Evolutionary conservation across 2,113 vertebrate species (phyloP), one percentile per base, ranked within the genome.

Genomic region (Platysteira castanea): DNA sequence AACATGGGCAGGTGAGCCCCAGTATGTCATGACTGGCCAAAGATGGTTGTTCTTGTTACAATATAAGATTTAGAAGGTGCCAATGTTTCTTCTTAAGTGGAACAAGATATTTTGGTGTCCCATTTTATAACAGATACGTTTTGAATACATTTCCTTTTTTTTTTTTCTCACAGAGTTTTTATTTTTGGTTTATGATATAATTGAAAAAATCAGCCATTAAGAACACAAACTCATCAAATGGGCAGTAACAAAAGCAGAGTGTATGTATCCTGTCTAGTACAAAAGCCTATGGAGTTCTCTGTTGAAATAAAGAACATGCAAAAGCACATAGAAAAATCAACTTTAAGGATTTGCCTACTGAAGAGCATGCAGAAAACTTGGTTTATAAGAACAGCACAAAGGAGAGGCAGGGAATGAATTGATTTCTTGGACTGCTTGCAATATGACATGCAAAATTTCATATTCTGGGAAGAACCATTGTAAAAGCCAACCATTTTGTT

Each of bases 211-310:
- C 23, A 78, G 67, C 69, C 96, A 75, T 92, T 71, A 84, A 94
- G 89, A 95, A 94, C 31, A 70, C n/a, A 81, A 65, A 67, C 83
- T 90, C 93, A 93, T 97, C 90, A 95, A 87, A 96, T 35, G 61
- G 82, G 54, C 87, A 91, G 69, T 79, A 90, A 94, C 79, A 96
- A 95, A 65, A 95, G 69, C 95, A 88, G 97, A 94, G 68, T 97
- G 97, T 96, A 95, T 96, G 89, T 89, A 47, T 96, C 68, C 95
- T 97, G 93, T 85, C 89, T 95, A 31, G 67, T 91, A 91, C 80
- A 67, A 96, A 77, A 96, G 79, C 70, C 78, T 90, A 47, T 92
- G 81, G 81, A 82, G 81, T 82, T 52, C 73, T 95, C 92, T 41
- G 14, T 16, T 90, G 56, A 59, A 96, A 93, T 92, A 82, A 87